phyloP scores from a whole-genome alignment of 2,797 vertebrate genomes.

The Fratercula arctica region DNA sequence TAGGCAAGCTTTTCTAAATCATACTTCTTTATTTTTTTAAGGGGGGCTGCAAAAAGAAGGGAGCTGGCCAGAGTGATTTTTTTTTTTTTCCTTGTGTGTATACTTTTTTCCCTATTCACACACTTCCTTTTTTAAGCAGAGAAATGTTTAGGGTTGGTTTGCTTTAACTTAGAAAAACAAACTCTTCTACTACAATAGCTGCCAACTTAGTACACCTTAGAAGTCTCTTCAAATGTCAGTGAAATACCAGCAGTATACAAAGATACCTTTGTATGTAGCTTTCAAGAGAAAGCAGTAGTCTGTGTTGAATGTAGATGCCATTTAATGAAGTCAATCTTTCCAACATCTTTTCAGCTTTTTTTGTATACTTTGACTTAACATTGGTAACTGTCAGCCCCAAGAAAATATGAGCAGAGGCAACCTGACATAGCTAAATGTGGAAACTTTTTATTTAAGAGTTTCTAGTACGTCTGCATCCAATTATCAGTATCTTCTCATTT shows the following conservation, averaged over 20 bases:
- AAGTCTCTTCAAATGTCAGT: background rate
- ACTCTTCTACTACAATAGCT: background rate
- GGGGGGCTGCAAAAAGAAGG: background rate
- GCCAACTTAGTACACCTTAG: background rate
- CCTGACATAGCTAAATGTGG: background rate
- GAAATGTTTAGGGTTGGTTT: background rate
- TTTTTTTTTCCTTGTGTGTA: too few species aligned
- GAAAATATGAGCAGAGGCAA: background rate
- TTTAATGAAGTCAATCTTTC: slow-evolving; percentile 11
- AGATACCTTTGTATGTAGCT: background rate
- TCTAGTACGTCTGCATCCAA: background rate
- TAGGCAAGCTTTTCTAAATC: background rate
- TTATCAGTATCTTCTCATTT: background rate
- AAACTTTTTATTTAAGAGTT: background rate
- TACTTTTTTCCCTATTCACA: background rate
- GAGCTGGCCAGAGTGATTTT: background rate
- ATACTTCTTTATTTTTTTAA: background rate
- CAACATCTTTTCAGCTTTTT: background rate
- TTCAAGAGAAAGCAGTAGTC: background rate
- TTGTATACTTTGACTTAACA: background rate
- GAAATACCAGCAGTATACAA: background rate
- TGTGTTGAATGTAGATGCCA: background rate
- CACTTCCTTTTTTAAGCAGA: background rate
- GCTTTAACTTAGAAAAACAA: background rate
- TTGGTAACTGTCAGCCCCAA: background rate